Evolutionary conservation across 2,797 vertebrate genomes (phyloP), one percentile per base, ranked within the genome.

Genomic region (Euphonia xanthogaster): DNA sequence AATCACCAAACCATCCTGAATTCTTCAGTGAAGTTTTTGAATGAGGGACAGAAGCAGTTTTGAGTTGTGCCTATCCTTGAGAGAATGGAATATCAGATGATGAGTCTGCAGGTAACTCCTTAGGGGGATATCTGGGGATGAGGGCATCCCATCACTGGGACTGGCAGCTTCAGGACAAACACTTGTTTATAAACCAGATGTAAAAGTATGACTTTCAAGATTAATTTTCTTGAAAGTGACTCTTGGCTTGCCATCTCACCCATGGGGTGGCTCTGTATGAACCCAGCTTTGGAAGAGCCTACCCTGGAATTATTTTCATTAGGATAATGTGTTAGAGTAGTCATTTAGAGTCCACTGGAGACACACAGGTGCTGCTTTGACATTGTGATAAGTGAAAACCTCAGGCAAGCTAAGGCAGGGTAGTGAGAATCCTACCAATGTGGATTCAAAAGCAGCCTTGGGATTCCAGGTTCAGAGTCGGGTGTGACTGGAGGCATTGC

Each of bases 381-480:
- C 82, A 86, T 65, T 58, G 80, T 74, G 24, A 10, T 50, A 88
- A 79, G 42, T 85, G 67, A 86, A 76, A 90, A 94, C 6, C 20
- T 70, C 40, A 31, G 39, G 44, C 77, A 74, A 42, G 72, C 51
- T 54, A 53, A 88, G 33, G 88, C 73, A 92, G 65, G 18, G 31
- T 57, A 84, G 47, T 75, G 74, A 67, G 39, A 57, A 65, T n/a
- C 39, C 48, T 24, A 73, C 5, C 35, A 37, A 23, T 5, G 30
- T 75, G 57, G 70, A 77, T 47, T 88, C 35, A 82, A 91, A 66
- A 61, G 28, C 74, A 87, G 88, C 66, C 65, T 31, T 42, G 72
- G 33, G 83, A 89, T 82, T 80, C 70, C 54, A 61, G 88, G 94
- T 87, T 85, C 91, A 53, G 66, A 95, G 65, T 78, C 82, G 94